Percentiles rank a stretch among this genome's conserved stretches.
Conservation (phyloP, 2,113 vertebrate genomes). For the Campylomormyrus tamandua region DNA sequence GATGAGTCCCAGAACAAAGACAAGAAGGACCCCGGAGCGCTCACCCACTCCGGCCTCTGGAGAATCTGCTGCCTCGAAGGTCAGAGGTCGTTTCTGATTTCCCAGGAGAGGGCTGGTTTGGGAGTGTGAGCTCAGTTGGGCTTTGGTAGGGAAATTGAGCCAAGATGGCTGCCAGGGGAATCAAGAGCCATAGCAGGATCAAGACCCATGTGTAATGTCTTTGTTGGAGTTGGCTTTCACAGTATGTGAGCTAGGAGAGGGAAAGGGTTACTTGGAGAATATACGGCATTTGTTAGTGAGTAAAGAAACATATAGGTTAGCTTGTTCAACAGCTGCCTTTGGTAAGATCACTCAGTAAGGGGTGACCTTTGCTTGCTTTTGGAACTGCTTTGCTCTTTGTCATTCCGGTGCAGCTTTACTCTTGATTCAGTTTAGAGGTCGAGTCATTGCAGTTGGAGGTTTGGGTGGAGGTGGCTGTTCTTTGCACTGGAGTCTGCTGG, state of each 20-base stretch:
- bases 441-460: conserved; percentile 49
- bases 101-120: neutral
- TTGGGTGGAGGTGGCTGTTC: conserved; percentile 46
- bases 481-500: conserved; percentile 50
- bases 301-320: neutral
- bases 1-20: conserved; percentile 75
- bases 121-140: neutral
- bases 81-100: conserved; percentile 43
- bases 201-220: neutral
- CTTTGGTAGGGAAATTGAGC: neutral
- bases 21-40: conserved; percentile 81
- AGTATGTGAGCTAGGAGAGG: neutral
- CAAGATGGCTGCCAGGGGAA: conserved; percentile 6
- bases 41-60: conserved; percentile 89
- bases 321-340: neutral
- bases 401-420: conserved; percentile 36
- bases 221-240: neutral
- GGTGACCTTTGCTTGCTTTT: conserved; percentile 44
- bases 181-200: neutral
- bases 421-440: conserved; percentile 56
- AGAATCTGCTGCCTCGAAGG: conserved; percentile 90
- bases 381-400: conserved; percentile 48
- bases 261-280: neutral
- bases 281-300: neutral
- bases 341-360: neutral